Evolutionary conservation across 2,888 invertebrate species (phyloP), one percentile per base, ranked within the genome.

Genomic region (Prenolepis imparis): DNA sequence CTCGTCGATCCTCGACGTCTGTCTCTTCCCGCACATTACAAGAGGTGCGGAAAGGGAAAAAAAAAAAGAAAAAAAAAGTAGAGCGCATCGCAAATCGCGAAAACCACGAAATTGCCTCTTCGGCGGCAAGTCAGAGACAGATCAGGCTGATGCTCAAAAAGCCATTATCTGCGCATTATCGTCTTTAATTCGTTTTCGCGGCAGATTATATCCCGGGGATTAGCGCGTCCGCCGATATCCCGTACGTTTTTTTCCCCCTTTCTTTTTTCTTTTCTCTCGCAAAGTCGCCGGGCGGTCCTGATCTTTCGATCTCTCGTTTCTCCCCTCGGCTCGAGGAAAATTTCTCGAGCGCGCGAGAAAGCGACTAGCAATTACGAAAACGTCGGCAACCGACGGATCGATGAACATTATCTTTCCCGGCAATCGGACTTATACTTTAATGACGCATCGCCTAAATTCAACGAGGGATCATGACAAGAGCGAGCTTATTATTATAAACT

Each of bases 141-240:
- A 84, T 59, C 32, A 28, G n/a, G 32, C 85, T 78, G 87, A 90
- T 88, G 84, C 90, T 92, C 88, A 91, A 91, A 91, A 93, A 85
- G 87, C 91, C 89, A 92, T 92, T 91, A 91, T 90, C 90, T 86
- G 82, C 86, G 87, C 88, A 90, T 91, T 91, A 92, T 92, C 89
- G 87, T 91, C 89, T 89, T 92, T 91, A 92, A 93, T 92, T 91
- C 89, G 90, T 90, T 91, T 87, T 86, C 90, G 84, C 77, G 70
- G 83, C 75, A 81, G 87, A 91, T 89, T 87, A 80, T 80, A 89
- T 91, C 86, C 83, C 82, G 75, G 55, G 86, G 89, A 90, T 90
- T 90, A 90, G 84, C 75, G 59, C 82, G 73, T 83, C 85, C 84
- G 48, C 48, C 52, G 48, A 75, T 52, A 52, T 87, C 75, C 75